Evolutionary conservation across 2,888 invertebrate genomes (phyloP).

Genomic region (Drymonia ruficornis): DNA sequence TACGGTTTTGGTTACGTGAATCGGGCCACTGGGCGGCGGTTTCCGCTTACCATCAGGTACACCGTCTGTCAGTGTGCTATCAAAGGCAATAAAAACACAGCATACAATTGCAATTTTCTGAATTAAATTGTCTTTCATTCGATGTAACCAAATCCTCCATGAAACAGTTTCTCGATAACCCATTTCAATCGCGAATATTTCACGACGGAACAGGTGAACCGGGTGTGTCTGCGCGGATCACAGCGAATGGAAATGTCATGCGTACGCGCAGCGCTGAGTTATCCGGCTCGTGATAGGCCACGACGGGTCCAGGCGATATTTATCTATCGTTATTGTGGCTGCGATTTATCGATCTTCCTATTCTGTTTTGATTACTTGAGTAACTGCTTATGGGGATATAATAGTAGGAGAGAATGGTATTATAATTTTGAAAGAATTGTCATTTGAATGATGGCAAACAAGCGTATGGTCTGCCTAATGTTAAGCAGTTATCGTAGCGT

Average conservation of each 20-base stretch:
- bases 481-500: too few relatives aligned
- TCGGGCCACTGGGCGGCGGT: too few relatives aligned
- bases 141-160: too few relatives aligned
- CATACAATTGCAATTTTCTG: too few relatives aligned
- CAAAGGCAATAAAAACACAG: too few relatives aligned
- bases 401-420: not conserved
- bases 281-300: constrained; percentile 51
- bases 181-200: not conserved
- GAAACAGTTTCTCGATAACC: not conserved
- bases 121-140: too few relatives aligned
- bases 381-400: constrained; percentile 11
- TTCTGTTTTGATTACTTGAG: constrained; percentile 31
- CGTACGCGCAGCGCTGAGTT: constrained; percentile 48
- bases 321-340: constrained; percentile 30
- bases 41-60: too few relatives aligned
- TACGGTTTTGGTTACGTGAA: too few relatives aligned
- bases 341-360: constrained; percentile 32
- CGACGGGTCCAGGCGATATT: constrained; percentile 37
- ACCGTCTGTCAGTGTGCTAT: too few relatives aligned
- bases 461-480: too few relatives aligned
- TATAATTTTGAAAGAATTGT: too few relatives aligned
- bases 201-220: constrained; percentile 9
- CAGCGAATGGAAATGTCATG: constrained; percentile 44
- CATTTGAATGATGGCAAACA: too few relatives aligned
- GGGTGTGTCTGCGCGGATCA: constrained; percentile 14